Evolutionary conservation across 2,113 vertebrate species (phyloP).

Genomic region (Odontesthes bonariensis): DNA sequence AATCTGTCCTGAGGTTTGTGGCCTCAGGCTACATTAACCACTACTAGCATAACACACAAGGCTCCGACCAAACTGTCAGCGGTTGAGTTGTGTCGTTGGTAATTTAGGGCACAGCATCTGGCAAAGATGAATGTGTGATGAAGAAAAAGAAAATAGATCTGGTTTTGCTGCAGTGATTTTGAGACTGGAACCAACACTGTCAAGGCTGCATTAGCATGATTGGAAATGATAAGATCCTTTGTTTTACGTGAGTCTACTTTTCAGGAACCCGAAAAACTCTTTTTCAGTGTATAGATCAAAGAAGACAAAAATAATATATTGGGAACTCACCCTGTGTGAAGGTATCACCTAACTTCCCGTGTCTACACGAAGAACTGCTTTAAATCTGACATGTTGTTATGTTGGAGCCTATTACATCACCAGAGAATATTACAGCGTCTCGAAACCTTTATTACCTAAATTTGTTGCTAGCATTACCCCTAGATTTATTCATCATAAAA

Average conservation of each 20-base stretch:
- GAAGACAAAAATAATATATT: no score
- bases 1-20: constrained; percentile 5
- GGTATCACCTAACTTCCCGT: constrained; percentile 4
- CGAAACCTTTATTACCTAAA: constrained; percentile 37
- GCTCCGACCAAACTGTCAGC: background rate
- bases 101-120: background rate
- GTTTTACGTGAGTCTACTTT: background rate
- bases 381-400: constrained; percentile 36
- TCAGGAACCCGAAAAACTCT: no score
- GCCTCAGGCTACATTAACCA: background rate
- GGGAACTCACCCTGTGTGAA: background rate
- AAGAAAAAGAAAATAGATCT: background rate
- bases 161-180: constrained; percentile 7
- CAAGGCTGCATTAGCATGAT: background rate
- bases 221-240: background rate
- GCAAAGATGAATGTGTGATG: background rate
- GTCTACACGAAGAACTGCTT: constrained; percentile 16
- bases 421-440: constrained; percentile 25
- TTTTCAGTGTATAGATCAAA: no score
- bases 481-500: background rate
- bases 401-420: constrained; percentile 43
- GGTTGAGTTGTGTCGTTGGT: constrained; percentile 1
- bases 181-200: background rate
- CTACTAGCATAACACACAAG: background rate
- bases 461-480: constrained; percentile 32